Evolutionary conservation across 2,797 vertebrate genomes (phyloP).

Genomic region (Intellagama lesueurii): DNA sequence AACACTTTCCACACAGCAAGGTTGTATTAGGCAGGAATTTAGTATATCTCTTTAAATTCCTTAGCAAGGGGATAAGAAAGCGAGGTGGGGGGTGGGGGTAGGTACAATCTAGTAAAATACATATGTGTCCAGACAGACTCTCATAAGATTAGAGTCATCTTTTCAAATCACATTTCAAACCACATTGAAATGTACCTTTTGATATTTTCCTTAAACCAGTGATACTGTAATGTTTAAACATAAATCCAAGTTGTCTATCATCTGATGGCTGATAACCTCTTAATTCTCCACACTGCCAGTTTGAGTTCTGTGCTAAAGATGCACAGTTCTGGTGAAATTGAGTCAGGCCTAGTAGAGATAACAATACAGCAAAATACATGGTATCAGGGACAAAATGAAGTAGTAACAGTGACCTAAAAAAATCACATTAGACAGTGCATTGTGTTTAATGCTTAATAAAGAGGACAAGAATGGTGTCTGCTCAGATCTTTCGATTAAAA

Average conservation of each 20-base stretch:
- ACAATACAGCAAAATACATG: background rate
- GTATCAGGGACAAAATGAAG: conserved; percentile 11
- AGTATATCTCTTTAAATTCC: conserved; percentile 56
- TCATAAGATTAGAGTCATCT: conserved; percentile 55
- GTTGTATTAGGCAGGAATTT: conserved; percentile 51
- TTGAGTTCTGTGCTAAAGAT: conserved; percentile 49
- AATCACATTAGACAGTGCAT: background rate
- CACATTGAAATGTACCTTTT: background rate
- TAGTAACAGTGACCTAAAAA: conserved; percentile 6
- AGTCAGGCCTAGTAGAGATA: conserved; percentile 34
- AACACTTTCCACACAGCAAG: conserved; percentile 59
- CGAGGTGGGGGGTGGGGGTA: background rate
- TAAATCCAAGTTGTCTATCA: conserved; percentile 21
- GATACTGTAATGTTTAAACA: background rate
- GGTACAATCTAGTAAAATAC: conserved; percentile 37
- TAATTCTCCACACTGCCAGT: conserved; percentile 28
- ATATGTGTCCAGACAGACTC: conserved; percentile 12
- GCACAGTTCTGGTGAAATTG: background rate
- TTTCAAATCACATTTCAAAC: conserved; percentile 48
- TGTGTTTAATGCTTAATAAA: conserved; percentile 6
- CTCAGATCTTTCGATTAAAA: conserved; percentile 3
- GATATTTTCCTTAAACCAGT: conserved; percentile 27
- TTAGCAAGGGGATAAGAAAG: conserved; percentile 22
- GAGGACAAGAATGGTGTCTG: background rate
- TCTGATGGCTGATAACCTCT: conserved; percentile 25